Evolutionary conservation across 2,113 vertebrate species (phyloP).

Genomic region (Caloenas nicobarica): DNA sequence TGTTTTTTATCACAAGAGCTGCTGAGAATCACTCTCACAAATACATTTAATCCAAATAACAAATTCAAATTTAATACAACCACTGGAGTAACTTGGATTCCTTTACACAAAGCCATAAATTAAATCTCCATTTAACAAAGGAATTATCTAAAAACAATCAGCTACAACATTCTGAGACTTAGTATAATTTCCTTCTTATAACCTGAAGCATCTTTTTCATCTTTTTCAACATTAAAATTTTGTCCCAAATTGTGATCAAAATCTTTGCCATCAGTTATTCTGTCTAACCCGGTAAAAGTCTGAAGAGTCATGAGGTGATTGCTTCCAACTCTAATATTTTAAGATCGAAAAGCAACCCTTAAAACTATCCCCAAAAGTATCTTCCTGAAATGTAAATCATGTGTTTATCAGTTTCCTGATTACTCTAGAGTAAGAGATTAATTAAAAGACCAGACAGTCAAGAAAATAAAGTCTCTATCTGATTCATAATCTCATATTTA

Average conservation of each 20-base stretch:
- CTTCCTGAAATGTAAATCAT: neutral
- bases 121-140: slow-evolving; percentile 22
- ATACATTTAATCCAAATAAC: slow-evolving; percentile 37
- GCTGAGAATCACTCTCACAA: slow-evolving; percentile 16
- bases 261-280: neutral
- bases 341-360: neutral
- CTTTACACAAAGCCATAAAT: neutral
- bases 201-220: neutral
- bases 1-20: neutral
- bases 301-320: neutral
- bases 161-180: neutral
- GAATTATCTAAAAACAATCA: neutral
- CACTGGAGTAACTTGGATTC: slow-evolving; percentile 9
- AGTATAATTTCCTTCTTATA: neutral
- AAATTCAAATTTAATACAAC: slow-evolving; percentile 2
- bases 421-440: neutral
- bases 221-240: neutral
- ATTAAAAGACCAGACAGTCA: neutral
- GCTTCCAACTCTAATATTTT: neutral
- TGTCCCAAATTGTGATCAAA: neutral
- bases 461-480: neutral
- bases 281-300: neutral
- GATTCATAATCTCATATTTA: neutral
- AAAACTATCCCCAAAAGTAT: neutral
- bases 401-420: neutral